A percentile compares a stretch with the other conserved stretches of the same genome.
Evolutionary conservation across 2,888 invertebrate species (phyloP).

Genomic region (Idaea biselata): DNA sequence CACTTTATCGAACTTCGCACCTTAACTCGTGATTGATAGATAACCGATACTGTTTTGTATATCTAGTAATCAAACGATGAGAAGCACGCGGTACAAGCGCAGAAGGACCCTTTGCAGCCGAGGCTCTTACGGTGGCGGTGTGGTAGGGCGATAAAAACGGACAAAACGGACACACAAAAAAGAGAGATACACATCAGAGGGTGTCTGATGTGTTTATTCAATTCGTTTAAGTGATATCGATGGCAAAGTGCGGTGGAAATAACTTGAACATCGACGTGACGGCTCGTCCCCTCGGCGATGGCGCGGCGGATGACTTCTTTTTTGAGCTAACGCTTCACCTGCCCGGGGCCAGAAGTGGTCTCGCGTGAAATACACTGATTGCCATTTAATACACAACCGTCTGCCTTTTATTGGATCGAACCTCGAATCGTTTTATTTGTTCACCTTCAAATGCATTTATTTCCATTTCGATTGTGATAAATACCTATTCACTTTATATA

Average conservation of each 20-base stretch:
- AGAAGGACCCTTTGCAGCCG: constrained; percentile 31
- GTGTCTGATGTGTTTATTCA: constrained; percentile 74
- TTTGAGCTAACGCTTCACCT: constrained; percentile 71
- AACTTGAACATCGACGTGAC: constrained; percentile 66
- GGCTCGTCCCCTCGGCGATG: constrained; percentile 52
- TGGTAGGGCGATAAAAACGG: constrained; percentile 35
- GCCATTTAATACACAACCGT: constrained; percentile 61
- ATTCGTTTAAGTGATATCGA: constrained; percentile 80
- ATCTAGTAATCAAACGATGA: constrained; percentile 9
- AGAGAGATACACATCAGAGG: constrained; percentile 43
- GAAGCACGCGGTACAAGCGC: constrained; percentile 20
- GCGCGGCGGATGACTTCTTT: constrained; percentile 48
- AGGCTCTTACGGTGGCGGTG: constrained; percentile 27
- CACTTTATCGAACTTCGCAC: constrained; percentile 63
- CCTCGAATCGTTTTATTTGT: constrained; percentile 5
- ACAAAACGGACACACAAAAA: constrained; percentile 40
- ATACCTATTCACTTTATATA: background rate
- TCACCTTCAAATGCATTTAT: background rate
- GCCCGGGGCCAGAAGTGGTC: constrained; percentile 56
- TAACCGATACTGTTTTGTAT: constrained; percentile 13
- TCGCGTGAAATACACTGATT: constrained; percentile 65
- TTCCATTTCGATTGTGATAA: background rate
- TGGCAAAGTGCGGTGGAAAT: constrained; percentile 72
- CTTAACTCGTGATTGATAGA: constrained; percentile 27
- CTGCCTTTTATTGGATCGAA: constrained; percentile 46